Evolutionary conservation across 2,888 invertebrate genomes (phyloP).

Genomic region (Bibio marci): DNA sequence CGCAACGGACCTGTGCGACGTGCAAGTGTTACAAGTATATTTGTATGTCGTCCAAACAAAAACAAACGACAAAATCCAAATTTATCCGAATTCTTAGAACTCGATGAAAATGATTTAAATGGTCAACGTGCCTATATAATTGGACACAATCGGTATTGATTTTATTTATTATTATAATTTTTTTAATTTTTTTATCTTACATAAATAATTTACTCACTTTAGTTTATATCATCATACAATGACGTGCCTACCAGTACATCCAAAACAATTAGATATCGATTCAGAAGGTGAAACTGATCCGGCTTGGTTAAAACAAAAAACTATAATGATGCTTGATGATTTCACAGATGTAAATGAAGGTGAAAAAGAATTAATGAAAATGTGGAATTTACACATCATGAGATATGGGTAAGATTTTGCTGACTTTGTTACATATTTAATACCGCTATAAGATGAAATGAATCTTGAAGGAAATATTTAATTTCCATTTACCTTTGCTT

Average conservation of each 20-base stretch:
- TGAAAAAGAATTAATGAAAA: slow-evolving; percentile 95
- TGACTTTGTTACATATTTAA: too few species aligned
- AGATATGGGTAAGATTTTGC: slow-evolving; percentile 45
- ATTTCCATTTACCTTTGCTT: too few species aligned
- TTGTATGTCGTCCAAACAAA: slow-evolving; percentile 46
- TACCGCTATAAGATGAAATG: too few species aligned
- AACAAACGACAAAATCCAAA: slow-evolving; percentile 35
- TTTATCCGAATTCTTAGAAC: slow-evolving; percentile 74
- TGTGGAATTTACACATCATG: slow-evolving; percentile 98
- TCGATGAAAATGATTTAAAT: slow-evolving; percentile 71
- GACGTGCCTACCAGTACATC: slow-evolving; percentile 83
- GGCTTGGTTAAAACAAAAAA: slow-evolving; percentile 82
- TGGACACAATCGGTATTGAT: slow-evolving; percentile 61
- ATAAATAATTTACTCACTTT: slow-evolving; percentile 16
- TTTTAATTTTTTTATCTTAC: not conserved
- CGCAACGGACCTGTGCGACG: slow-evolving; percentile 42
- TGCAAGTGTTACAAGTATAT: slow-evolving; percentile 41
- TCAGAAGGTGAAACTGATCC: slow-evolving; percentile 91
- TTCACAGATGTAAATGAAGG: slow-evolving; percentile 99
- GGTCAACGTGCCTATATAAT: slow-evolving; percentile 78
- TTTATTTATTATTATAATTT: not conserved
- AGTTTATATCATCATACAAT: slow-evolving; percentile 86
- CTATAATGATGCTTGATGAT: slow-evolving; percentile 96
- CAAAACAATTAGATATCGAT: slow-evolving; percentile 86
- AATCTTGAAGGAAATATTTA: too few species aligned